These are phyloP conservation scores for Gobio occitaniae DNA, from an alignment of 2,797 vertebrate species.

Conservation along the genomic window DNA sequence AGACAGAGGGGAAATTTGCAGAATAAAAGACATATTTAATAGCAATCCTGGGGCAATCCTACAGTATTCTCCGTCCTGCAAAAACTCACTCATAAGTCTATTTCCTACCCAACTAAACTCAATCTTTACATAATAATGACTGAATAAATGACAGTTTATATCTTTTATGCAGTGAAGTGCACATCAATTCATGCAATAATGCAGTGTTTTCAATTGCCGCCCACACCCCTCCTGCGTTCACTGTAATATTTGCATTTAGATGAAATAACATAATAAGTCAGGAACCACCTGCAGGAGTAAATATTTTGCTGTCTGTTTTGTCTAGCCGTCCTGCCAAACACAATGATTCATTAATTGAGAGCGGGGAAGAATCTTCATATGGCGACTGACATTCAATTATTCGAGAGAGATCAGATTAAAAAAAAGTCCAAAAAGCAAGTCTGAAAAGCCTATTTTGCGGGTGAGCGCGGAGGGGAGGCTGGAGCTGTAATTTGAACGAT, in stretches of 20 bases:
- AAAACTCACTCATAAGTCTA: constrained; percentile 45
- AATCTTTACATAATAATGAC: constrained; percentile 77
- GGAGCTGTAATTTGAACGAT: constrained; percentile 75
- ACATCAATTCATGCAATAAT: constrained; percentile 80
- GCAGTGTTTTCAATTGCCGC: constrained; percentile 78
- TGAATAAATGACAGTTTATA: constrained; percentile 80
- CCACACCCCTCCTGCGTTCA: constrained; percentile 48
- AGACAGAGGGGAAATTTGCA: neutral
- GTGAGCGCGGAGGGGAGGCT: constrained; percentile 62
- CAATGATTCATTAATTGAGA: constrained; percentile 82
- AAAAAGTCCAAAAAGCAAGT: constrained; percentile 71
- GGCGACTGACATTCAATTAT: constrained; percentile 86
- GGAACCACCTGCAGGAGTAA: constrained; percentile 79
- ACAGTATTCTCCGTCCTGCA: neutral
- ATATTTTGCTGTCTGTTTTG: constrained; percentile 80
- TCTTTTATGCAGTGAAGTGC: constrained; percentile 80
- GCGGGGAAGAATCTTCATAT: constrained; percentile 78
- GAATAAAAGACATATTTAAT: constrained; percentile 10
- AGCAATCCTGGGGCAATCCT: constrained; percentile 43
- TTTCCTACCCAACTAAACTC: constrained; percentile 55
- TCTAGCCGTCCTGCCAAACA: constrained; percentile 71
- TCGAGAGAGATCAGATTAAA: constrained; percentile 78
- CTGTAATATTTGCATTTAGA: constrained; percentile 86
- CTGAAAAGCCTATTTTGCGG: constrained; percentile 76
- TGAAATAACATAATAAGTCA: constrained; percentile 82